Base-by-base conservation (phyloP, 2,888 invertebrate genomes). In the Agrotis puta region DNA sequence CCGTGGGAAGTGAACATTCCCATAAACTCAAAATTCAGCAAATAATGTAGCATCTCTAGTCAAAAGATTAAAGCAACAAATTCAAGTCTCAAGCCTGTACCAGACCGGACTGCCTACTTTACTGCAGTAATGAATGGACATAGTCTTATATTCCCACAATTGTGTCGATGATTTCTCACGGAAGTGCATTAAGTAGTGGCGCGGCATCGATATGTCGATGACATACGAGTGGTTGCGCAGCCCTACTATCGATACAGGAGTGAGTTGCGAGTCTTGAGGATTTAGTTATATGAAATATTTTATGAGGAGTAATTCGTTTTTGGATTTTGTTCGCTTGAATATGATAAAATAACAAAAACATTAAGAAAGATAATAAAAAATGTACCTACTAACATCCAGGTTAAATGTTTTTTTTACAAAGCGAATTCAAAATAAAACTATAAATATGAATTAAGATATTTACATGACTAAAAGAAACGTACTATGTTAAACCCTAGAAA, bases 131-230 rank as follows among this genome's bases (percentile, higher is more conserved):
- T 79, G 63, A 81, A 79, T 79, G 82, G 65, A 77, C 61, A 64
- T 43, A 69, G 69, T 58, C 69, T 83, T 50, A 80, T 77, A 68
- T 87, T 87, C 82, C 66, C 85, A 87, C 84, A 77, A 88, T 89
- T 86, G 85, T 87, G 72, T 65, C 47, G 76, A 72, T 74, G 63
- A 74, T 76, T 87, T 88, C 89, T 85, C 88, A 89, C 86, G 88
- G 87, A 87, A 87, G 81, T 85, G 84, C 86, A 85, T 88, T 87
- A 85, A 70, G 73, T 57, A 57, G 74, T 70, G 77, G 53, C 81
- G 71, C 53, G 77, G 71, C 74, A 83, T 78, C 79, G 80, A 83
- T 83, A 81, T 73, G 70, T 79, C 77, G 67, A 70, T 79, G 79
- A 81, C 77, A 82, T 83, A 66, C 72, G 82, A 78, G 86, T 70